A percentile compares a stretch with the other conserved stretches of the same genome.
Evolutionary conservation across 2,113 vertebrate genomes (phyloP).

Genomic region (Hymenochirus boettgeri): DNA sequence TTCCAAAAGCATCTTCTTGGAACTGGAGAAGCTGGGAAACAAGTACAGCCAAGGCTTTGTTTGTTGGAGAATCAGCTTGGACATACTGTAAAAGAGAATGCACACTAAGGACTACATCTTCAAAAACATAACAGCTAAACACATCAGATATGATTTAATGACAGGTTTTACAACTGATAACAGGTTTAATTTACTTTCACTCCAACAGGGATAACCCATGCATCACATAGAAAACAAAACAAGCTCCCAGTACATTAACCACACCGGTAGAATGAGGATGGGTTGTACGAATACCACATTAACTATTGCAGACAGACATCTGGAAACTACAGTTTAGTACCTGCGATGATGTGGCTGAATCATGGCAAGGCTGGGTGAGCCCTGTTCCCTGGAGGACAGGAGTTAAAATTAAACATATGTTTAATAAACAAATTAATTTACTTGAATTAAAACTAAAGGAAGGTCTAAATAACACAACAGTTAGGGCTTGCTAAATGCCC

Average conservation of each 20-base stretch:
- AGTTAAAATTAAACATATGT: background rate
- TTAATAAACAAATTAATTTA: background rate
- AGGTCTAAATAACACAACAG: no score
- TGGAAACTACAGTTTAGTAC: background rate
- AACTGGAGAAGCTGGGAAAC: slow-evolving; percentile 95
- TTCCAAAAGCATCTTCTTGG: slow-evolving; percentile 95
- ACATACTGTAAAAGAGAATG: slow-evolving; percentile 74
- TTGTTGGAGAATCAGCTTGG: slow-evolving; percentile 92
- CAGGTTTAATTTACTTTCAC: background rate
- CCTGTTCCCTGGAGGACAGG: background rate
- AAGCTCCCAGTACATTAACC: background rate
- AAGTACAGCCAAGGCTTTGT: slow-evolving; percentile 85
- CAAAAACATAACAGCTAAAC: background rate
- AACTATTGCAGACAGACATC: background rate
- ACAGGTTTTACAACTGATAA: background rate
- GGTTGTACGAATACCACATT: background rate
- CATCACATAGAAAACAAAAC: background rate
- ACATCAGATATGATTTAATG: background rate
- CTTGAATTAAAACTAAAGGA: background rate
- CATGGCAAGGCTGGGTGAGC: slow-evolving; percentile 1
- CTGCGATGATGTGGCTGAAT: background rate
- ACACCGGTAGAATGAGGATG: background rate
- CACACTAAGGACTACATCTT: no score
- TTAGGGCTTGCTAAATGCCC: no score
- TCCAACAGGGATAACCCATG: background rate